These are phyloP conservation scores for Trematomus bernacchii DNA, from an alignment of 2,797 vertebrate genomes.

Conservation along the genomic window DNA sequence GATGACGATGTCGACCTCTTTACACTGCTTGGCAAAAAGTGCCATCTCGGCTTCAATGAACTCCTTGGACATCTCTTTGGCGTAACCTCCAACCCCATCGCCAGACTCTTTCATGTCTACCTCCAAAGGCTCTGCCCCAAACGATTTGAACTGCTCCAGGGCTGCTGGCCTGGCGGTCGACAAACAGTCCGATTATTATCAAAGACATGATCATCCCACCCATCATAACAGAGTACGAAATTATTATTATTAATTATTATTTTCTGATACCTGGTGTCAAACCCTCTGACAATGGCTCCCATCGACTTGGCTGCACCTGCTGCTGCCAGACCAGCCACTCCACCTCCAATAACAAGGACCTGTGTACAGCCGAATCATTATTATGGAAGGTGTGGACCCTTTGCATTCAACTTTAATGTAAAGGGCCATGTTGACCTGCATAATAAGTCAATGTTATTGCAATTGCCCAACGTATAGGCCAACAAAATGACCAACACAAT, in stretches of 20 bases:
- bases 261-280: constrained; percentile 84
- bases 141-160: constrained; percentile 87
- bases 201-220: constrained; percentile 1
- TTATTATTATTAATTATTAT: no score
- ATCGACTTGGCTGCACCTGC: constrained; percentile 89
- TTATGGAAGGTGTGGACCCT: neutral
- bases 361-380: constrained; percentile 45
- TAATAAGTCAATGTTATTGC: neutral
- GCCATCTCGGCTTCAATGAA: constrained; percentile 86
- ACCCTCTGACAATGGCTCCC: constrained; percentile 87
- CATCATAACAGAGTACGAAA: neutral
- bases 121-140: constrained; percentile 84
- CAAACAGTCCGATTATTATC: constrained; percentile 13
- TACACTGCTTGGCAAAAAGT: constrained; percentile 82
- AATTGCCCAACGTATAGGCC: no score
- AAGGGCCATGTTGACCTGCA: neutral
- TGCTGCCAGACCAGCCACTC: constrained; percentile 86
- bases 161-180: constrained; percentile 77
- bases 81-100: constrained; percentile 85
- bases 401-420: neutral
- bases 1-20: constrained; percentile 83
- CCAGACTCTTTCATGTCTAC: constrained; percentile 82
- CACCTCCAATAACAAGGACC: constrained; percentile 88
- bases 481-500: no score
- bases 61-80: constrained; percentile 87